A percentile compares a stretch with the other conserved stretches of the same genome.
Evolutionary conservation across 2,797 vertebrate genomes (phyloP).

Genomic region (Myotis daubentonii): DNA sequence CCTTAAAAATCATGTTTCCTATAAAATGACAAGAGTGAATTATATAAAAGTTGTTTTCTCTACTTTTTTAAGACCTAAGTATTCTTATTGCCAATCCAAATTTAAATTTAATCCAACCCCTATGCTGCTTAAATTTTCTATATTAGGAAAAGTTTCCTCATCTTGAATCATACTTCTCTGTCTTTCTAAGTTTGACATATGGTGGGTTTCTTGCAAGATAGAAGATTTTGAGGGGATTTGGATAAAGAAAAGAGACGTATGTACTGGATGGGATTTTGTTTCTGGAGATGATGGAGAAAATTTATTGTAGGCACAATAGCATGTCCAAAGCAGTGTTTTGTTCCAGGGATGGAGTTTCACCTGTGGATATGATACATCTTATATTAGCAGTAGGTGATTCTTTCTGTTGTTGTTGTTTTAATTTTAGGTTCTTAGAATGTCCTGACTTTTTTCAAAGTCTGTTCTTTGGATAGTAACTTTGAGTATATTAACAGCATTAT

Average conservation of each 20-base stretch:
- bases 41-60: conserved; percentile 35
- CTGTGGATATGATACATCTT: neutral
- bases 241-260: neutral
- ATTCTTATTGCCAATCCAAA: conserved; percentile 36
- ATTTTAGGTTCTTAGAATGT: neutral
- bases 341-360: neutral
- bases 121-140: conserved; percentile 8
- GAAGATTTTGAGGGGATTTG: neutral
- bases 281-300: conserved; percentile 31
- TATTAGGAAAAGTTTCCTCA: neutral
- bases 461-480: conserved; percentile 26
- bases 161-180: neutral
- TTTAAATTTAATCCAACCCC: conserved; percentile 31
- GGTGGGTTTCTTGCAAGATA: neutral
- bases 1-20: conserved; percentile 39
- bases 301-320: neutral
- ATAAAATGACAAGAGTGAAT: neutral
- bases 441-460: neutral
- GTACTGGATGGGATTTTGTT: neutral
- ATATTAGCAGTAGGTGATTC: neutral
- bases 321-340: conserved; percentile 6
- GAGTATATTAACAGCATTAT: neutral
- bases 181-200: neutral
- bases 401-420: conserved; percentile 18
- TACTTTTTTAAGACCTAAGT: conserved; percentile 16